phyloP scores from a whole-genome alignment of 1,140 invertebrate species.

The Drosophila ambigua region DNA sequence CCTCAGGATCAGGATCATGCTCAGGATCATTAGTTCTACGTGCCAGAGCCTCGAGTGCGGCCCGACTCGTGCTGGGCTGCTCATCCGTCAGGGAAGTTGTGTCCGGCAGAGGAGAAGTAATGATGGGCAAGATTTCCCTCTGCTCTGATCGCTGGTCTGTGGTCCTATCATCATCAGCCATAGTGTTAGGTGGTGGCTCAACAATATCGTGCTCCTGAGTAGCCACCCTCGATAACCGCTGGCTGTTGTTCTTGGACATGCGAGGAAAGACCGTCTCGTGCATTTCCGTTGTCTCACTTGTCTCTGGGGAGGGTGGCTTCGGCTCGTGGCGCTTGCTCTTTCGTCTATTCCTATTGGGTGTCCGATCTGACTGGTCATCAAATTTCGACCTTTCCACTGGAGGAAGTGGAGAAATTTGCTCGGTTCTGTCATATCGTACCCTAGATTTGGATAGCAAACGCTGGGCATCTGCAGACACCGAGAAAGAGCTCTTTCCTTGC shows the following conservation, averaged over 20 bases:
- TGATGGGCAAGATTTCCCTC: not conserved
- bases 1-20: too few relatives aligned
- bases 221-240: too few relatives aligned
- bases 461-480: too few relatives aligned
- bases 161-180: slow-evolving; percentile 2
- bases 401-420: not conserved
- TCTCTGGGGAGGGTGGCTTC: slow-evolving; percentile 4
- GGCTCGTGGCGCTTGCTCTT: not conserved
- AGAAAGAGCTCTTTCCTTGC: not conserved
- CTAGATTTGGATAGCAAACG: too few relatives aligned
- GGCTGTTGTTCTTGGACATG: not conserved
- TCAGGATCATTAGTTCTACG: not conserved
- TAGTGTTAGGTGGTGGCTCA: slow-evolving; percentile 10
- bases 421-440: too few relatives aligned
- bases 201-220: slow-evolving; percentile 9
- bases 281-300: not conserved
- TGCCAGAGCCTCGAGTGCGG: slow-evolving; percentile 34
- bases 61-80: slow-evolving; percentile 56
- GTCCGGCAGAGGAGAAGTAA: too few relatives aligned
- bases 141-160: not conserved
- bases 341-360: not conserved
- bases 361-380: too few relatives aligned
- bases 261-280: not conserved
- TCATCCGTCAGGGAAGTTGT: slow-evolving; percentile 3
- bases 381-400: not conserved